Evolutionary conservation across 2,888 invertebrate species (phyloP).

Genomic region (Panorpa germanica): DNA sequence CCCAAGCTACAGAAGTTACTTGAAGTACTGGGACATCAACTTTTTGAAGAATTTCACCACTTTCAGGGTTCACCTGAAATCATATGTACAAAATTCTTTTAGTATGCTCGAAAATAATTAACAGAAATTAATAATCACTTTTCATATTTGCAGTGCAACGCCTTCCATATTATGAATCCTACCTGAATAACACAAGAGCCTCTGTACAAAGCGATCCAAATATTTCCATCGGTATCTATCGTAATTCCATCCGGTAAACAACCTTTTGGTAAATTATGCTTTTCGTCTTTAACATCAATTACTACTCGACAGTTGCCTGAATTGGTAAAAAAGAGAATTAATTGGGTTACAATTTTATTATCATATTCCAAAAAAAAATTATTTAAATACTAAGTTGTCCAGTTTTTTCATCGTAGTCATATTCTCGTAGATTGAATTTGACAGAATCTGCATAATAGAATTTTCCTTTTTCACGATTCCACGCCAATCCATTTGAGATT

Average conservation of each 20-base stretch:
- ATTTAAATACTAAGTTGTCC: conserved; percentile 33
- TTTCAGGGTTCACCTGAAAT: conserved; percentile 34
- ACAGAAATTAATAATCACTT: too few relatives aligned
- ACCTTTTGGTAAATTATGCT: conserved; percentile 21
- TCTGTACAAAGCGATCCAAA: conserved; percentile 50
- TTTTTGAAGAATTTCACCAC: conserved; percentile 27
- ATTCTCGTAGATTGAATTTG: conserved; percentile 34
- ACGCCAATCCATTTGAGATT: conserved; percentile 52
- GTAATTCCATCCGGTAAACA: conserved; percentile 45
- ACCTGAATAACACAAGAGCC: conserved; percentile 30
- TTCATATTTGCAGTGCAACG: too few relatives aligned
- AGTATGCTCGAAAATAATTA: too few relatives aligned
- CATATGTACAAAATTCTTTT: too few relatives aligned
- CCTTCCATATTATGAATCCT: too few relatives aligned
- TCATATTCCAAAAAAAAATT: background rate
- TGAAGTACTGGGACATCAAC: conserved; percentile 35
- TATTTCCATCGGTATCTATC: conserved; percentile 45
- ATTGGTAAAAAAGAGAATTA: too few relatives aligned
- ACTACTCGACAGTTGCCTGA: conserved; percentile 32
- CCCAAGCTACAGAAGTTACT: conserved; percentile 43
- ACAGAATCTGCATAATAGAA: conserved; percentile 51
- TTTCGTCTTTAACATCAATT: conserved; percentile 29
- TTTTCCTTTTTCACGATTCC: conserved; percentile 35
- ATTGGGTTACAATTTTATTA: background rate
- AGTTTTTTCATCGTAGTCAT: conserved; percentile 41